Evolutionary conservation across 2,888 invertebrate genomes (phyloP).

Genomic region (Cryptus armator): DNA sequence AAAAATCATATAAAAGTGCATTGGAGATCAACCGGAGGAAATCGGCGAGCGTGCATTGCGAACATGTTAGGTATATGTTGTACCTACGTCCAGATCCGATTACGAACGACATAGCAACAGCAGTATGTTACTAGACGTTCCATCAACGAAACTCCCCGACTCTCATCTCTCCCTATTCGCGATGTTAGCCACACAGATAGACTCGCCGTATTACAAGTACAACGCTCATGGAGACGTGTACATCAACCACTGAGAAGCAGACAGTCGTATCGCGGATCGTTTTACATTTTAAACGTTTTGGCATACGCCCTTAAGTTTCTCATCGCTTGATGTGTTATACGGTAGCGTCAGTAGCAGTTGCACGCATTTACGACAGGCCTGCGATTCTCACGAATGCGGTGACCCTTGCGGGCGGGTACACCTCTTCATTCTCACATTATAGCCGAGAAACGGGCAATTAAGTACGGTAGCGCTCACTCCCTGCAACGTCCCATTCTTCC

Average conservation of each 20-base stretch:
- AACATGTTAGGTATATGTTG: background rate
- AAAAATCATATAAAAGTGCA: background rate
- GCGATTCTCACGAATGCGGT: slow-evolving; percentile 65
- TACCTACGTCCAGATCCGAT: slow-evolving; percentile 19
- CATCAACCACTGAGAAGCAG: background rate
- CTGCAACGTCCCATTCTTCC: slow-evolving; percentile 18
- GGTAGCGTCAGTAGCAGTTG: slow-evolving; percentile 31
- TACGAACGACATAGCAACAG: slow-evolving; percentile 14
- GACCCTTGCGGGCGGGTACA: slow-evolving; percentile 50
- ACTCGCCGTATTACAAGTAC: background rate
- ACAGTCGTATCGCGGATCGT: background rate
- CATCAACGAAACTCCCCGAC: slow-evolving; percentile 43
- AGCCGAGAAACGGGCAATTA: slow-evolving; percentile 63
- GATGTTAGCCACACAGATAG: background rate
- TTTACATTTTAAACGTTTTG: background rate
- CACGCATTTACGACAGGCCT: slow-evolving; percentile 53
- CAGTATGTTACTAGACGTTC: slow-evolving; percentile 20
- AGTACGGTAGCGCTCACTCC: slow-evolving; percentile 36
- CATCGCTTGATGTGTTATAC: background rate
- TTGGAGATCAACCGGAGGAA: slow-evolving; percentile 10
- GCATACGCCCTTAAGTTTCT: background rate
- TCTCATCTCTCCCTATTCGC: slow-evolving; percentile 18
- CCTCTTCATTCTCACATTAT: slow-evolving; percentile 63
- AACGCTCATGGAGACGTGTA: background rate
- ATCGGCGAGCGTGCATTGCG: background rate